Base-by-base conservation (phyloP, 1,140 invertebrate species). In the Melipona quadrifasciata region DNA sequence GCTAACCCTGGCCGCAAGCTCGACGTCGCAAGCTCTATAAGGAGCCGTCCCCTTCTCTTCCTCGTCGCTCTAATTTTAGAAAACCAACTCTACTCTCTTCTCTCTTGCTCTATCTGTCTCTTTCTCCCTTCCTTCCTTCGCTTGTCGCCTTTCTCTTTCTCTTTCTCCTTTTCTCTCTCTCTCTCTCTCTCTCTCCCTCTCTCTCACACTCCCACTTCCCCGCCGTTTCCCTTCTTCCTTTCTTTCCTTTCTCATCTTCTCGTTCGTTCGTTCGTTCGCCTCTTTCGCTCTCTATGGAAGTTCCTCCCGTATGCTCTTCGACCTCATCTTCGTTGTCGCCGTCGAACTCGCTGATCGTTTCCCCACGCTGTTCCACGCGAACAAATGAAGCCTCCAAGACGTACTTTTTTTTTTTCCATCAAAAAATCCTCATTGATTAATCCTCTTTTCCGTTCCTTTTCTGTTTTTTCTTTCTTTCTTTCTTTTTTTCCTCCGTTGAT, bases 1-100 rank as follows among this genome's bases (percentile, higher is more conserved):
- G 91, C 91, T 93, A 91, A 93, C 92, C 93, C 93, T 92, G 92
- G 92, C 91, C 87, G 91, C 87, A 91, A 91, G 91, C 92, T 93
- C 92, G 86, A 86, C 89, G 89, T 85, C 86, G 89, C 93, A 92
- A 93, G 94, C 94, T 95, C 93, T 95, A 95, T 94, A 95, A 94
- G 94, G 94, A 93, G 94, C 91, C 93, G 89, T 61, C 91, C 93
- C 93, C 92, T 92, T 92, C 92, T 92, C 92, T 90, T 90, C 90
- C 81, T 86, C 84, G 84, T 74, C 87, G 88, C 87, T 88, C 94
- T 95, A 95, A 95, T 95, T 95, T 93, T 95, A 94, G 93, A 91
- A 82, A 76, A 85, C 71, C 83, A 73, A 75, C 84, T 75, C 80
- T 84, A 58, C 71, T 82, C 82, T 78, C 21, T 68, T 82, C 87